Conservation (phyloP, 2,888 invertebrate genomes). For the Orchesella flavescens region DNA sequence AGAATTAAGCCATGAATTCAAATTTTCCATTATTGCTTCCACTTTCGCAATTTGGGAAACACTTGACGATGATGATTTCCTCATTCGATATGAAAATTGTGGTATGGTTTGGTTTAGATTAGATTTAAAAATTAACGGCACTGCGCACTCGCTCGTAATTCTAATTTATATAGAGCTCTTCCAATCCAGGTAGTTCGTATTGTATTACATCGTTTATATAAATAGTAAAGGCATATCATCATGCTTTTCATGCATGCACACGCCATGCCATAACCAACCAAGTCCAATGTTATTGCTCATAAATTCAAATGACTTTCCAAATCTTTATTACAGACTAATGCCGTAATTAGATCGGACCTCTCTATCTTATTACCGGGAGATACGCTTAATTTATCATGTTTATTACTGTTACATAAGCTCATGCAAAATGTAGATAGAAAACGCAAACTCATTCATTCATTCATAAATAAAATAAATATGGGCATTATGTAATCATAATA, state of each 20-base stretch:
- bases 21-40: background rate
- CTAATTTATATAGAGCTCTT: background rate
- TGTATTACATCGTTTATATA: too few relatives aligned
- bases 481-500: background rate
- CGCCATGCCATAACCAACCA: too few relatives aligned
- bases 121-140: conserved; percentile 21
- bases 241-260: too few relatives aligned
- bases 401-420: too few relatives aligned
- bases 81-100: conserved; percentile 11
- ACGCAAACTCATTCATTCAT: conserved; percentile 24
- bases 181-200: background rate
- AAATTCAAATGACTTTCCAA: background rate
- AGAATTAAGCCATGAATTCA: background rate
- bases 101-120: conserved; percentile 4
- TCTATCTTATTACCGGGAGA: background rate
- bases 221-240: too few relatives aligned
- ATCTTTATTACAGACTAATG: conserved; percentile 14
- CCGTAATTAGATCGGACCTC: conserved; percentile 22
- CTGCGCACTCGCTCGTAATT: background rate
- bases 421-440: too few relatives aligned
- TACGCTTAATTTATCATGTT: too few relatives aligned
- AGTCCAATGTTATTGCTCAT: background rate
- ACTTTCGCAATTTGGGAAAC: background rate
- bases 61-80: too few relatives aligned
- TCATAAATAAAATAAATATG: conserved; percentile 1